Evolutionary conservation across 2,888 invertebrate species (phyloP).

Genomic region (Lasioglossum morio): DNA sequence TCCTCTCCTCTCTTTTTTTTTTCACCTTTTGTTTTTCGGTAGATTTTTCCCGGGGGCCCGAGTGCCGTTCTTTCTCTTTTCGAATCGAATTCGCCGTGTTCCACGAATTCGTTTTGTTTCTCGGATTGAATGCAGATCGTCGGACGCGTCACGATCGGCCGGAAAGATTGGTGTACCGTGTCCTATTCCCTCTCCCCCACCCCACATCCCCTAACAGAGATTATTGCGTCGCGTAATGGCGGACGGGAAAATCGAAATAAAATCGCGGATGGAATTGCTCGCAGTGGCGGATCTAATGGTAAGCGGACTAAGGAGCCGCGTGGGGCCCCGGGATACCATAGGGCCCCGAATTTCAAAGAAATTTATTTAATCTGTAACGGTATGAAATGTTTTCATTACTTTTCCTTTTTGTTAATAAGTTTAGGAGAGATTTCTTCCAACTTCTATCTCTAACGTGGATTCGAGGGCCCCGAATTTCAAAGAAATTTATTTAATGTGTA

Average conservation of each 20-base stretch:
- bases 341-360: too few relatives aligned
- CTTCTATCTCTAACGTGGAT: too few relatives aligned
- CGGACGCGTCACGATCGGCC: slow-evolving; percentile 19
- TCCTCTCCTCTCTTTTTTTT: not conserved
- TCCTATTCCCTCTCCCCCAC: not conserved
- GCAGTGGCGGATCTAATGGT: too few relatives aligned
- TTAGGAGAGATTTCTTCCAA: too few relatives aligned
- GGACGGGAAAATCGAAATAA: not conserved
- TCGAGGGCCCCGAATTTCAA: too few relatives aligned
- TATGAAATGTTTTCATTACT: too few relatives aligned
- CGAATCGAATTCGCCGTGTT: slow-evolving; percentile 30
- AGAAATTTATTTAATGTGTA: too few relatives aligned
- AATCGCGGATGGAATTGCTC: not conserved
- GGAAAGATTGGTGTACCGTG: slow-evolving; percentile 42
- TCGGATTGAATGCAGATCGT: slow-evolving; percentile 38
- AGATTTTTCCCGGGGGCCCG: not conserved
- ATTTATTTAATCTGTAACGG: too few relatives aligned
- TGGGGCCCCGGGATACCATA: too few relatives aligned
- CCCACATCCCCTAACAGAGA: slow-evolving; percentile 9
- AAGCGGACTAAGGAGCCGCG: too few relatives aligned
- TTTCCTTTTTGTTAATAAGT: too few relatives aligned
- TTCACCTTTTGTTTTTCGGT: not conserved
- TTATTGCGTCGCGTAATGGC: slow-evolving; percentile 9
- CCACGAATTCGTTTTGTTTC: slow-evolving; percentile 29
- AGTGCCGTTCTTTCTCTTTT: not conserved